phyloP scores from a whole-genome alignment of 2,113 vertebrate genomes.

The Alexandromys fortis region DNA sequence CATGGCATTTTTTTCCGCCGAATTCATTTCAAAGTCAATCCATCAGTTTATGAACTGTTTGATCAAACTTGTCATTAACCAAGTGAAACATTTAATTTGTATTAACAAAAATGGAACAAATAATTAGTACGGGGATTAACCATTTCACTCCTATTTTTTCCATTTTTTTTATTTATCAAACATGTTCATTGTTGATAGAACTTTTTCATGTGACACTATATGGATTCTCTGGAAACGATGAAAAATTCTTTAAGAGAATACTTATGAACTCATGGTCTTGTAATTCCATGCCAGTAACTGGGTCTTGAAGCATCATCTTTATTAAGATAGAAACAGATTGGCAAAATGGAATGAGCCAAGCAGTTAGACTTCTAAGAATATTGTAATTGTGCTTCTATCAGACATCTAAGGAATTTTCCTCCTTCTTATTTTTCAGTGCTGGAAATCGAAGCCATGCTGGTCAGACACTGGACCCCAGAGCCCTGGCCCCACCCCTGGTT shows the following conservation, averaged over 20 bases:
- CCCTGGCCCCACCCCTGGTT: neutral
- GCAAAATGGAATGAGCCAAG: conserved; percentile 15
- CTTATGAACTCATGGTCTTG: neutral
- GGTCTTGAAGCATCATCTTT: conserved; percentile 19
- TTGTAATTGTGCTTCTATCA: neutral
- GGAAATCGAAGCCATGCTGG: neutral
- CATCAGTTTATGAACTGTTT: conserved; percentile 92
- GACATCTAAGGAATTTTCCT: conserved; percentile 6
- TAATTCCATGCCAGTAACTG: conserved; percentile 17
- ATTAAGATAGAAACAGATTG: conserved; percentile 22
- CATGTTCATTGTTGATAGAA: conserved; percentile 84
- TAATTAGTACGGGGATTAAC: conserved; percentile 88
- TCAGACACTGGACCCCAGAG: neutral
- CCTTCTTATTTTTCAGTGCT: neutral
- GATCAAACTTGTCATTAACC: conserved; percentile 91
- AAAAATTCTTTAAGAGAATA: conserved; percentile 52
- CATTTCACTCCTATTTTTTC: conserved; percentile 81
- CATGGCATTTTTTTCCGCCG: conserved; percentile 85
- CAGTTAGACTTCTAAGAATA: neutral
- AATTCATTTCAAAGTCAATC: conserved; percentile 93
- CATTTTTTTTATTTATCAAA: conserved; percentile 84
- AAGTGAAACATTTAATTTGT: conserved; percentile 91
- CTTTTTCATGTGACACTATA: conserved; percentile 73
- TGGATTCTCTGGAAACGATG: conserved; percentile 58
- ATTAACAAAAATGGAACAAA: conserved; percentile 90